Base-by-base conservation (phyloP, 2,113 vertebrate genomes). In the Solea solea region DNA sequence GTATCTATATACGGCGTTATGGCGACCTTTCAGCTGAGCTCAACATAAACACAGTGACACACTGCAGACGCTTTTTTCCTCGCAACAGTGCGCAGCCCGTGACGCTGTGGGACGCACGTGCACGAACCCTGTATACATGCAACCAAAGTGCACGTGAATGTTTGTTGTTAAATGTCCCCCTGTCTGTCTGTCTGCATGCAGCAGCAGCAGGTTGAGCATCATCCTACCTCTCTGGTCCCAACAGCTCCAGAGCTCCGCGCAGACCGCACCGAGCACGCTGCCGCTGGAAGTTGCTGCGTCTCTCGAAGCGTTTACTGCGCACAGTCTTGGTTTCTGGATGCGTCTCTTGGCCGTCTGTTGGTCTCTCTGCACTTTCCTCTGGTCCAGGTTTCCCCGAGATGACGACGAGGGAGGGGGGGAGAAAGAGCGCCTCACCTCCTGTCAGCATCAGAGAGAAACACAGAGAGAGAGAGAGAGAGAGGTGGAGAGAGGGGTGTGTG, bases 341-440 rank as follows among this genome's bases (percentile, higher is more conserved):
- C 5, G 34, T 34, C 34, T 48, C 12, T 44, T 45, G 9, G 27
- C 46, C 11, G 34, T 44, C 46, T 1, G 59, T 15, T 25, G 0
- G 40, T 66, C 53, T 10, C 63, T 67, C 48, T 13, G 34, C 34
- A 34, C 34, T 34, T 34, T 34, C 34, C 34, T 34, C 34, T 34
- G 34, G 44, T 58, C 58, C 57, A 54, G 69, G 54, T 77, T 68
- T 67, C 57, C 48, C 42, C 60, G 41, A 53, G 78, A 85, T 78
- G 42, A 51, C 15, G 70, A 64, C 16, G 45, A 16, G 49, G 53
- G 52, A 21, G 21, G 21, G 21, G 28, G 67, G 60, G 49, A 66
- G 46, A 62, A 34, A 50, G 51, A 53, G 9, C 59, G 74, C 51
- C 74, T 77, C 67, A 80, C 78, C 69, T 86, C 78, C 81, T 71